Percentiles rank a stretch among this genome's conserved stretches.
phyloP scores from a whole-genome alignment of 2,113 vertebrate genomes.

The Argyrosomus japonicus region DNA sequence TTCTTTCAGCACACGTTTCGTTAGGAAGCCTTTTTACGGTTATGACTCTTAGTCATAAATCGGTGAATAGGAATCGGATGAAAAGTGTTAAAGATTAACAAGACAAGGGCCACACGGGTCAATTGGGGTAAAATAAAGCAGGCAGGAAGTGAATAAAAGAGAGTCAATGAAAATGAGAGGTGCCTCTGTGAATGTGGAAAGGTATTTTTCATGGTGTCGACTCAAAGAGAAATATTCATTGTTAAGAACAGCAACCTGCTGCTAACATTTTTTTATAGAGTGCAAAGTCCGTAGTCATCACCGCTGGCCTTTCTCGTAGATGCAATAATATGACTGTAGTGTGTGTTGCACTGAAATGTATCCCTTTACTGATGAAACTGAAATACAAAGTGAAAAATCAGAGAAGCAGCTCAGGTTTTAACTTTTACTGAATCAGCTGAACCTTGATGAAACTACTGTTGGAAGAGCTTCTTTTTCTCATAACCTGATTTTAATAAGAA shows the following conservation, averaged over 20 bases:
- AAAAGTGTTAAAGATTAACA: conserved; percentile 66
- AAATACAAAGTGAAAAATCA: conserved; percentile 4
- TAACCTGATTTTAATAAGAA: conserved; percentile 10
- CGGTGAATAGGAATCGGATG: conserved; percentile 51
- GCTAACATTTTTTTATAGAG: not conserved
- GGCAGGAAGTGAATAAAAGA: conserved; percentile 55
- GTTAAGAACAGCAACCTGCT: conserved; percentile 13
- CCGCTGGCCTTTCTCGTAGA: conserved; percentile 4
- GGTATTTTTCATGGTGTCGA: conserved; percentile 23
- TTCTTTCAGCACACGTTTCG: conserved; percentile 33
- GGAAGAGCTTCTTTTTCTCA: not conserved
- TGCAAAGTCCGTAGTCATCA: conserved; percentile 18
- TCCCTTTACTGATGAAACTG: not conserved
- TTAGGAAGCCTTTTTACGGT: conserved; percentile 45
- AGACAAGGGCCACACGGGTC: conserved; percentile 45
- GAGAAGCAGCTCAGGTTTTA: not conserved
- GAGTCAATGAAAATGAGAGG: conserved; percentile 45
- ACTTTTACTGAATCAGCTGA: conserved; percentile 13
- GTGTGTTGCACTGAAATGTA: conserved; percentile 1
- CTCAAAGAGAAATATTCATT: conserved; percentile 49
- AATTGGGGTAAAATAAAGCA: conserved; percentile 54
- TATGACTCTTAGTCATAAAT: conserved; percentile 56
- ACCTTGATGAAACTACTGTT: not conserved
- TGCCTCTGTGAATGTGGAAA: not conserved
- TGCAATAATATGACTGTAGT: not conserved